Base-by-base conservation (phyloP, 2,113 vertebrate genomes). In the Rhombomys opimus region DNA sequence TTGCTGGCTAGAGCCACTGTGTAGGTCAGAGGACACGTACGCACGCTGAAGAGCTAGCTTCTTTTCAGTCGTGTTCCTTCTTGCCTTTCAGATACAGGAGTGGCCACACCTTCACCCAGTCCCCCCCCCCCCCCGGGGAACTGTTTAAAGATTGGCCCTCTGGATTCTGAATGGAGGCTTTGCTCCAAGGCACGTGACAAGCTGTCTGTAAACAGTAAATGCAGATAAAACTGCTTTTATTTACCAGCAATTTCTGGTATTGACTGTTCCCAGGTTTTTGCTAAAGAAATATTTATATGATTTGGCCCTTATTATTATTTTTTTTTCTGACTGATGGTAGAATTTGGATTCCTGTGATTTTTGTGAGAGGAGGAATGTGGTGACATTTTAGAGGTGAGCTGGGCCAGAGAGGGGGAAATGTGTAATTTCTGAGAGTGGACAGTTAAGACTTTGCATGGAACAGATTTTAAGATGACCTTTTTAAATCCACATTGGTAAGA, bases 281-380 rank as follows among this genome's bases (percentile, higher is more conserved):
- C 54, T 97, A 65, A 94, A 92, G 81, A 97, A 96, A 67, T 95
- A 94, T 98, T 97, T 97, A 88, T 80, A 57, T 95, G 38, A 97
- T 96, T 98, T 95, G 80, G 22, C 73, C 93, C 61, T 88, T 84
- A 57, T 35, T 13, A 68, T 15, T 67, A 3, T 70, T 20, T 76
- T 95, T 78, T 68, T 95, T 85, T 90, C 91, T 97, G 93, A 91
- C 89, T 95, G 8, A 89, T 96, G 63, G 94, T 75, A 35, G 67
- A 81, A 23, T 97, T 97, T 91, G 70, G 14, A 59, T 84, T 86
- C 95, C 95, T 96, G 1, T 97, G 75, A 87, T 97, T 50, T 50
- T 93, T 70, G 84, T 90, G 50, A 91, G 87, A 97, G 86, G 10
- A 72, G 70, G 93, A 97, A 92, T 86, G 68, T 65, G 84, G 61